Evolutionary conservation across 1,140 invertebrate genomes (phyloP).

Genomic region (Latrodectus geometricus): DNA sequence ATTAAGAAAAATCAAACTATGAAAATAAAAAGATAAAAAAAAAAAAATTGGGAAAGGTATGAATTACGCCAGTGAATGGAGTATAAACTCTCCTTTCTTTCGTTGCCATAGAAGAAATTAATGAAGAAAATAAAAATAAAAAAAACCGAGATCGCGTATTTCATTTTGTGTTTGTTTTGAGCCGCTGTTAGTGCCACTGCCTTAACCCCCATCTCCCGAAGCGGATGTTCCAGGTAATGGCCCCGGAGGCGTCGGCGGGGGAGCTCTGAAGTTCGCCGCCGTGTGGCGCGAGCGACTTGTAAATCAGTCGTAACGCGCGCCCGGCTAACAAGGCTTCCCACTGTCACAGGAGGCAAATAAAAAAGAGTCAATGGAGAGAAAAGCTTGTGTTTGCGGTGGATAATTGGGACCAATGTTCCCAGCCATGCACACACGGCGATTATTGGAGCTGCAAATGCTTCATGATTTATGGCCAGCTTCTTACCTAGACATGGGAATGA

Average conservation of each 20-base stretch:
- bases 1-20: conserved; percentile 26
- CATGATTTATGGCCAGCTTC: too few species aligned
- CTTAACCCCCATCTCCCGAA: background rate
- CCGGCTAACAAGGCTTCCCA: conserved; percentile 36
- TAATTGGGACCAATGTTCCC: conserved; percentile 31
- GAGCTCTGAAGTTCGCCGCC: conserved; percentile 49
- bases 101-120: conserved; percentile 2
- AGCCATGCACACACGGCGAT: too few species aligned
- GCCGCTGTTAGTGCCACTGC: conserved; percentile 30
- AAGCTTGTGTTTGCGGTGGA: background rate
- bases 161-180: conserved; percentile 51
- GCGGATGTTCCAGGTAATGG: conserved; percentile 49
- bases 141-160: conserved; percentile 5
- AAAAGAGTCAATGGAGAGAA: too few species aligned
- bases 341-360: conserved; percentile 5
- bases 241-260: conserved; percentile 15
- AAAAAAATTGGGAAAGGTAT: conserved; percentile 2
- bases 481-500: too few species aligned
- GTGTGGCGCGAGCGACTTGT: conserved; percentile 48
- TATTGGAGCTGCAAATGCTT: too few species aligned
- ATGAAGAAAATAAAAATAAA: background rate
- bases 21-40: conserved; percentile 6
- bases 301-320: conserved; percentile 43
- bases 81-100: background rate
- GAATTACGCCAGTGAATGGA: conserved; percentile 16